phyloP scores from a whole-genome alignment of 35 echinoderm and acorn worm species.

The Apostichopus californicus region DNA sequence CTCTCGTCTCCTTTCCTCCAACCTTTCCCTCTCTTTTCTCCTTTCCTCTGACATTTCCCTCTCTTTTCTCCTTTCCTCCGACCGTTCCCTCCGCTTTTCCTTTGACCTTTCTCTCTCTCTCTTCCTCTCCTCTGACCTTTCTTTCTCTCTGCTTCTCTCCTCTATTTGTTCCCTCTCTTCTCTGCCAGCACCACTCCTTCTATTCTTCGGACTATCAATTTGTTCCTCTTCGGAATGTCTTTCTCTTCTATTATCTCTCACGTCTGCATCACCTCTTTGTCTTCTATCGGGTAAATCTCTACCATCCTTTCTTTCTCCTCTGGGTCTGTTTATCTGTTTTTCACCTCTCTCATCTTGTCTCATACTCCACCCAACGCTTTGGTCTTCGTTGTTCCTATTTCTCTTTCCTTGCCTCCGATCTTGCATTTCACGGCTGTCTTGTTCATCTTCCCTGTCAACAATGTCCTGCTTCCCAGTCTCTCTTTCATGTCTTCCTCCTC shows the following conservation, averaged over 20 bases:
- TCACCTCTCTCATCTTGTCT: neutral
- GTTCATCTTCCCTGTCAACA: neutral
- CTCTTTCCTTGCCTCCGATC: neutral
- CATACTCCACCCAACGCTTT: neutral
- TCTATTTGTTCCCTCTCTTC: neutral
- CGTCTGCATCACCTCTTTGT: neutral
- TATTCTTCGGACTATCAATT: neutral
- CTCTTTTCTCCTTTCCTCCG: constrained; percentile 16
- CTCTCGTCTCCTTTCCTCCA: constrained; percentile 17
- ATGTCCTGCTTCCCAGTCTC: neutral
- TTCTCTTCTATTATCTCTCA: neutral
- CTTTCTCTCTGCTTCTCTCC: constrained; percentile 1
- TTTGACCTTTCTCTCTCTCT: constrained; percentile 14
- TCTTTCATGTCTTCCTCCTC: neutral
- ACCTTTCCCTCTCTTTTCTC: neutral
- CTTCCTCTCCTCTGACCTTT: neutral
- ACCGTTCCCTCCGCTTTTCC: neutral
- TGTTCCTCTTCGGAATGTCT: neutral
- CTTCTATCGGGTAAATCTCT: neutral
- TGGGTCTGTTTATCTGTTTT: neutral
- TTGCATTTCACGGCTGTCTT: neutral
- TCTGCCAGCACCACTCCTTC: neutral
- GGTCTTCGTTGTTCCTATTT: neutral
- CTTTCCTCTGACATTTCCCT: constrained; percentile 5
- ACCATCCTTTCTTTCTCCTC: constrained; percentile 10